Evolutionary conservation across 2,797 vertebrate genomes (phyloP), one percentile per base, ranked within the genome.

Genomic region (Pangasius larnaudii): DNA sequence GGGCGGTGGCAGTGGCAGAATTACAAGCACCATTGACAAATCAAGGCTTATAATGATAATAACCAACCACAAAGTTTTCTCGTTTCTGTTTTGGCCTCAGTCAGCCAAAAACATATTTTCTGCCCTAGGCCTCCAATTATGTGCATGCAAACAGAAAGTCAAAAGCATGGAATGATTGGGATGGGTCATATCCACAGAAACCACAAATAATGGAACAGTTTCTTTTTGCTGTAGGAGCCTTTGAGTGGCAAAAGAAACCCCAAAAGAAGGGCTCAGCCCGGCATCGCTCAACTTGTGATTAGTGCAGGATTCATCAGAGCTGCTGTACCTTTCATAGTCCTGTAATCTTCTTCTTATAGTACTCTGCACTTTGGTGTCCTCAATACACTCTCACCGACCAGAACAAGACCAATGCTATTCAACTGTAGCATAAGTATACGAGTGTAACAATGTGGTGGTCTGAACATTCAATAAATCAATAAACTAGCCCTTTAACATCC

Each of bases 131-230:
- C 9, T 72, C 6, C 78, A 83, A 71, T 79, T 82, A 84, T 63
- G 49, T 46, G 59, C 72, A 80, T 63, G 27, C 69, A 86, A 53
- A 36, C 39, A 58, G 14, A 77, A 58, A 72, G 53, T 51, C 84
- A 86, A 78, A 77, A n/a, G 58, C 61, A 85, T 84, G 83, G 51
- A 58, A 42, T 33, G 58, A 83, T 36, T 85, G 67, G 75, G 69
- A 86, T 79, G 84, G 51, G 49, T 58, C 78, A 71, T 75, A 75
- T 87, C 53, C 61, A 84, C 87, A 88, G 78, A 84, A 79, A 86
- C 58, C 72, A 36, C 78, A 85, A 72, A 71, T 85, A 42, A 58
- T 10, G 81, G 56, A 79, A 39, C 7, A 72, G 63, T 46, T 59
- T 65, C 49, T 30, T 51, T 39, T 36, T 75, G 72, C 36, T 51